Conservation (phyloP, 2,113 vertebrate species). For the Dendropsophus ebraccatus region DNA sequence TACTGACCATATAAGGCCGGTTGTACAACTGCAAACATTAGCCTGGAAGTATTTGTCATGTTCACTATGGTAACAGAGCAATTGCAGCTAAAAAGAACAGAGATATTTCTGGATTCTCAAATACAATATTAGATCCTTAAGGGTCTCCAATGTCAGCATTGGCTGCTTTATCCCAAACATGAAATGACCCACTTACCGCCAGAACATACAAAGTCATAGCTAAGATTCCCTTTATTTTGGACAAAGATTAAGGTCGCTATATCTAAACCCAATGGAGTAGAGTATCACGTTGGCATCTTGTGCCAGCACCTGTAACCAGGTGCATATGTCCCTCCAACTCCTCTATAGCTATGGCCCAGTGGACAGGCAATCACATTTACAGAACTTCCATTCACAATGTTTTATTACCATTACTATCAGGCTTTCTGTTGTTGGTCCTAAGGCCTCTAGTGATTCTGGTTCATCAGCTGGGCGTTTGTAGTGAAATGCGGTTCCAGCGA, state of each 20-base stretch:
- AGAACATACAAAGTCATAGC: not conserved
- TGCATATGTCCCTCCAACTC: not conserved
- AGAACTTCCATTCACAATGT: not conserved
- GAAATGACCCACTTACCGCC: not conserved
- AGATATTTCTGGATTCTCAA: not conserved
- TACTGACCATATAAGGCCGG: slow-evolving; percentile 54
- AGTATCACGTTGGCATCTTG: not conserved
- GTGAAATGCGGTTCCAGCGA: slow-evolving; percentile 93
- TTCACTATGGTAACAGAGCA: slow-evolving; percentile 45
- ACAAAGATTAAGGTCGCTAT: not conserved
- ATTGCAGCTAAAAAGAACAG: slow-evolving; percentile 8
- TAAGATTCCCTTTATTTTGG: not conserved
- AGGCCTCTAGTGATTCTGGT: slow-evolving; percentile 91
- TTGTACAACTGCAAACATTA: slow-evolving; percentile 53
- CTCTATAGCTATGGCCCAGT: not conserved
- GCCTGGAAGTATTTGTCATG: slow-evolving; percentile 39
- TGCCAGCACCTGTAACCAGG: not conserved
- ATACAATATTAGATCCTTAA: slow-evolving; percentile 6
- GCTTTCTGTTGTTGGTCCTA: slow-evolving; percentile 91
- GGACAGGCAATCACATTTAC: not conserved
- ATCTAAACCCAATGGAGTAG: not conserved
- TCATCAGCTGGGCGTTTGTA: slow-evolving; percentile 94
- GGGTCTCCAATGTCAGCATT: not conserved
- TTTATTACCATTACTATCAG: slow-evolving; percentile 93
- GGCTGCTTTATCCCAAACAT: not conserved